A percentile compares a stretch with the other conserved stretches of the same genome.
phyloP scores from a whole-genome alignment of 2,888 invertebrate genomes.

The Carpatolechia fugitivella region DNA sequence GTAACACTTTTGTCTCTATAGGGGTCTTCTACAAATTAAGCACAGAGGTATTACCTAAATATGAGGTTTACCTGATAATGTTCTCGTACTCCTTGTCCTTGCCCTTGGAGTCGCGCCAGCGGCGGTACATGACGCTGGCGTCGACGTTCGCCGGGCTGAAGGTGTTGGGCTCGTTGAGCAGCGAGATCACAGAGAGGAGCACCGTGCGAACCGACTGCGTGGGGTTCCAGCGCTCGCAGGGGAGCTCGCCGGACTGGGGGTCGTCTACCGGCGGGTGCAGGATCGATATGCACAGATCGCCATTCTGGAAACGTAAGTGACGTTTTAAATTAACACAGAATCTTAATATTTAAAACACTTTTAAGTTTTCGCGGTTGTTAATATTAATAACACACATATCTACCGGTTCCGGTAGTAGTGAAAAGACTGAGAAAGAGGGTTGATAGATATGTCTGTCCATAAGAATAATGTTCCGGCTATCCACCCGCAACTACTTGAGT shows the following conservation, averaged over 20 bases:
- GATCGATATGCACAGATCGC: slow-evolving; percentile 99
- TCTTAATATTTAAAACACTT: too few relatives aligned
- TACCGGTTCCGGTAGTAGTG: too few relatives aligned
- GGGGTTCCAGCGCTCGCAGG: slow-evolving; percentile 99
- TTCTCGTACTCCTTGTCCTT: slow-evolving; percentile 99
- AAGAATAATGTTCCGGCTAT: too few relatives aligned
- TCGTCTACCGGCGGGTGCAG: slow-evolving; percentile 99
- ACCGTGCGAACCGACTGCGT: slow-evolving; percentile 99
- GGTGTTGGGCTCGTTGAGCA: slow-evolving; percentile 99
- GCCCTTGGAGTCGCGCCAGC: slow-evolving; percentile 99
- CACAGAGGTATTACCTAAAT: background rate
- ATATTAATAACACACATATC: too few relatives aligned
- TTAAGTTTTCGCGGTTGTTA: too few relatives aligned
- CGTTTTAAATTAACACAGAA: too few relatives aligned
- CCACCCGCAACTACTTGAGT: too few relatives aligned
- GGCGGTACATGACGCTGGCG: slow-evolving; percentile 99
- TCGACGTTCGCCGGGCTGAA: slow-evolving; percentile 99
- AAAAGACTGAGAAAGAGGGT: too few relatives aligned
- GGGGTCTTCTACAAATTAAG: too few relatives aligned
- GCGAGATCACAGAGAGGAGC: slow-evolving; percentile 97
- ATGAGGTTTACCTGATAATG: slow-evolving; percentile 91
- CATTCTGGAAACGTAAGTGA: slow-evolving; percentile 84
- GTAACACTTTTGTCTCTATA: too few relatives aligned
- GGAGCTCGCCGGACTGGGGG: slow-evolving; percentile 98
- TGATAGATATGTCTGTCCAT: too few relatives aligned